Evolutionary conservation across 2,113 vertebrate species (phyloP), one percentile per base, ranked within the genome.

Genomic region (Oncorhynchus tshawytscha): DNA sequence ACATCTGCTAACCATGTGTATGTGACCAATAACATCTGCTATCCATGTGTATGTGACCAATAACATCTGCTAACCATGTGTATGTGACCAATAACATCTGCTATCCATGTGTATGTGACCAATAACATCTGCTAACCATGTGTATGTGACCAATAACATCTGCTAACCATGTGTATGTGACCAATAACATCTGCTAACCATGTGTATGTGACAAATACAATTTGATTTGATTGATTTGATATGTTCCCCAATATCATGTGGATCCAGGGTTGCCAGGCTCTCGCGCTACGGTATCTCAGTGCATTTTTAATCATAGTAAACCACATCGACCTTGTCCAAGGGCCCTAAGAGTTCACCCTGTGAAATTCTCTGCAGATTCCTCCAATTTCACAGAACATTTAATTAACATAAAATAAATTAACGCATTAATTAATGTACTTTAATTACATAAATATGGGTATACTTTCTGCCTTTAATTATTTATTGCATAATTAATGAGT

Each of bases 351-450:
- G 68, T 83, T 65, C 78, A 78, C 74, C 79, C 73, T 2, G 76
- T 27, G 24, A 65, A 72, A 68, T 76, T 87, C 88, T 88, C 87
- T 68, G 77, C 84, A 87, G 92, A 91, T 88, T 86, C 82, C 78
- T 79, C 64, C 85, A 81, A 87, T 91, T 88, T 88, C 85, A 90
- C 76, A 85, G 86, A 83, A 91, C 91, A 92, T 91, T 87, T 75
- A 91, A 93, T 94, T 94, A 92, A 90, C 91, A 91, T 92, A 91
- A 93, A 93, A 92, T 92, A 92, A 93, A 94, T 94, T 93, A 92
- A 92, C 91, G 76, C 89, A 92, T 90, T 91, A 92, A 93, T 94
- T 93, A 93, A 90, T 85, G 73, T 86, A 83, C 77, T 89, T 93
- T 94, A 94, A 94, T 94, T 90, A 94, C 88, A 88, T 81, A 78